Evolutionary conservation across 2,113 vertebrate genomes (phyloP), one percentile per base, ranked within the genome.

Genomic region (Deroptyus accipitrinus): DNA sequence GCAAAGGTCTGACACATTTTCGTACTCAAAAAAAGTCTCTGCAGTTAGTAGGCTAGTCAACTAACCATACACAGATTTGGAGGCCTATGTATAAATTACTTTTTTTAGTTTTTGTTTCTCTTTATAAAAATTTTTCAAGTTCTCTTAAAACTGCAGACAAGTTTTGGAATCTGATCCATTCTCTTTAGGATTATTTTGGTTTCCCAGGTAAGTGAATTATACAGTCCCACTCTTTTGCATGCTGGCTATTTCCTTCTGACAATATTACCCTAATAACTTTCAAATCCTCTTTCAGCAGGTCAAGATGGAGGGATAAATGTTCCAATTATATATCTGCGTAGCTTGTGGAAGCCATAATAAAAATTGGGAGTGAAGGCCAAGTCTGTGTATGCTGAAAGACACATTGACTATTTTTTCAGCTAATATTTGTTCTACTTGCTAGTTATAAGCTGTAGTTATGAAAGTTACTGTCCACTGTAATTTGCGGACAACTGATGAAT

Each of bases 41-140:
- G 3, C 28, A 3, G 1, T 37, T 52, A 57, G 11, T 64, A 55
- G 79, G 39, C 3, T 35, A 64, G 17, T 66, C 8, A 78, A 3
- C 9, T 44, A 78, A 4, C 7, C 35, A 25, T 33, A 22, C 2
- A 39, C n/a, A 63, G 23, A 72, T 72, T 75, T 30, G 42, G 35
- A 44, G 3, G 9, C 3, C 1, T 1, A 52, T 30, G 3, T 13
- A 35, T 2, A 67, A 49, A 59, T n/a, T 37, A 6, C 2, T 19
- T 41, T 41, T 41, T 33, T 68, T 9, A 28, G 5, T 0, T 31
- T 83, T 57, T 35, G 6, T 14, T 80, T 83, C 6, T 51, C 13
- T 61, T 39, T 19, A 48, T 42, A 19, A 69, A 90, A 69, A 18
- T 6, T 3, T 4, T 66, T 33, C 7, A 52, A 8, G 11, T 37